These are phyloP conservation scores for Bombus difficillimus DNA, from an alignment of 1,140 invertebrate species.

Conservation along the genomic window DNA sequence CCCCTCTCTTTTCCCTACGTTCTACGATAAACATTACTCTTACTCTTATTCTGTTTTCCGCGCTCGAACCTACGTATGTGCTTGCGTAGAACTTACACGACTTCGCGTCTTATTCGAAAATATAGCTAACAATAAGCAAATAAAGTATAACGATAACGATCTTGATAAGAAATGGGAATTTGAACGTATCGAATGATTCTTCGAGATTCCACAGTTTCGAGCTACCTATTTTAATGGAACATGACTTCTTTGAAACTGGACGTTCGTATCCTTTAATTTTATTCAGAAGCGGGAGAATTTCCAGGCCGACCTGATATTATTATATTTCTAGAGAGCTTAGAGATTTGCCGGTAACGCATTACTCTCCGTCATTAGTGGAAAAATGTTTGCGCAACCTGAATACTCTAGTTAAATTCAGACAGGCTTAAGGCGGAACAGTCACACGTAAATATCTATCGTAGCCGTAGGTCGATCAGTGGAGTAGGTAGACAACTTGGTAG, in stretches of 20 bases:
- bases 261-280: too few relatives aligned
- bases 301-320: background rate
- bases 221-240: background rate
- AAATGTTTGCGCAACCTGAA: background rate
- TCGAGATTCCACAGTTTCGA: background rate
- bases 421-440: slow-evolving; percentile 10
- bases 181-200: background rate
- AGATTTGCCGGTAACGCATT: background rate
- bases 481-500: slow-evolving; percentile 26
- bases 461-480: slow-evolving; percentile 29
- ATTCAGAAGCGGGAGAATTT: too few relatives aligned
- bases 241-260: too few relatives aligned
- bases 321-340: background rate
- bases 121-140: too few relatives aligned
- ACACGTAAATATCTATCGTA: slow-evolving; percentile 23
- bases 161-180: background rate
- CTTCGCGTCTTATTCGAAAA: background rate
- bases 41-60: slow-evolving; percentile 16
- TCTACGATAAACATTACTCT: slow-evolving; percentile 42
- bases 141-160: background rate
- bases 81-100: background rate
- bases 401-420: background rate
- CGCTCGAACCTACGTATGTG: too few relatives aligned
- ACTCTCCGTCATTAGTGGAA: background rate
- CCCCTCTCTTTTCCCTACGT: background rate